Base-by-base conservation (phyloP, 2,888 invertebrate genomes). In the Orgyia antiqua region DNA sequence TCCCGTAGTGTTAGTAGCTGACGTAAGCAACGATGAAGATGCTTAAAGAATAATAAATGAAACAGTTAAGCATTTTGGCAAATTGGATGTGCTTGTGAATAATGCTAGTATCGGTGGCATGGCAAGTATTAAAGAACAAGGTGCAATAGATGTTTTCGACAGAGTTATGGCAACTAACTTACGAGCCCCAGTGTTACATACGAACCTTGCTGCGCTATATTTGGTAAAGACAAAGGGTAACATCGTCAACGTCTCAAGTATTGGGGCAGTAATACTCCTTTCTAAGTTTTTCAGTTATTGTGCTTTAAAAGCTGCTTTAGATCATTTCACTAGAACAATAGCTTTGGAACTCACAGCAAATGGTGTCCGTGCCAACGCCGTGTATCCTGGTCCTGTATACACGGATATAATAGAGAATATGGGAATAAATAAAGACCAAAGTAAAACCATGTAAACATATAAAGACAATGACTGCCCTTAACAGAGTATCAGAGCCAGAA, bases 181-280 rank as follows among this genome's bases (percentile, higher is more conserved):
- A 7, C 43, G 57, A 1, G 41, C 40, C 0, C 36, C 36, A 2
- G 35, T 57, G 6, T 29, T 44, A 6, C 20, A 57, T 4, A 57
- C 58, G 2, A 31, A 27, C 0, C 28, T 50, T 5, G 45, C 52
- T 4, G 37, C 44, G 2, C 49, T 46, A 1, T 36, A 58, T 36
- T 23, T 58, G 6, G 39, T 51, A 2, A 45, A 50, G 25, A 41
- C 48, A 1, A 57, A 46, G n/a, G n/a, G n/a, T n/a, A n/a, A n/a
- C n/a, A n/a, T n/a, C n/a, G n/a, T n/a, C n/a, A n/a, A n/a, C n/a
- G n/a, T n/a, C n/a, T n/a, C n/a, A n/a, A n/a, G n/a, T n/a, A n/a
- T n/a, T n/a, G n/a, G n/a, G n/a, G n/a, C n/a, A n/a, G n/a, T n/a
- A n/a, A n/a, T n/a, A n/a, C n/a, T n/a, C n/a, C n/a, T n/a, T n/a